Base-by-base conservation (phyloP, 2,797 vertebrate genomes). In the Garrulus glandarius region DNA sequence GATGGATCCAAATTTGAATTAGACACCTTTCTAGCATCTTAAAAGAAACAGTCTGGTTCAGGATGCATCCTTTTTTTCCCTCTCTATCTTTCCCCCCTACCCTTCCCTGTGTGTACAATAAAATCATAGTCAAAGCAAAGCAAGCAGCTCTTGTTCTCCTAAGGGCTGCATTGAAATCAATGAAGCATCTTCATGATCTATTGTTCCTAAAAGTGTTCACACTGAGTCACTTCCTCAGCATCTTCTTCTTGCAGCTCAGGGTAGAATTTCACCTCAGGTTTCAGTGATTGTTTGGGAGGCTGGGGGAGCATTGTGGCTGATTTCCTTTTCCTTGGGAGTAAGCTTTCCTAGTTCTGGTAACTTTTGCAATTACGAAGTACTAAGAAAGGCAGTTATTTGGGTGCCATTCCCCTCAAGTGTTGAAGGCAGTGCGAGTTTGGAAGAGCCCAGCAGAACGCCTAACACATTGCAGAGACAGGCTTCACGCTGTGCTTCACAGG, bases 171-270 rank as follows among this genome's bases (percentile, higher is more conserved):
- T 15, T 94, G 82, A 94, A 96, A 96, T 92, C 85, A 84, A 15
- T 79, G 92, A 94, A 91, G 82, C 79, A 84, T 88, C 82, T 93
- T 93, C 15, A 2, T 88, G 85, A 79, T 87, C 92, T 90, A 10
- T 96, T 96, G 95, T 96, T 97, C 76, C 81, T 76, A 72, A 91
- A 85, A 93, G 53, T 23, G 47, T 87, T 91, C 88, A 43, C 6
- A 57, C 86, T 82, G 89, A 96, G 91, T 96, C 95, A 92, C 78
- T 87, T 86, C 52, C 76, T 86, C 82, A 85, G 92, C 72, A 78
- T 81, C 92, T 15, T 82, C 71, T 76, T 78, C 81, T 44, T 61
- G 61, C 61, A 81, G 70, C 79, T 71, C 46, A n/a, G 65, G 57
- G 43, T 55, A 93, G 72, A 84, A 76, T 96, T 93, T 88, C 87